Conservation (phyloP, 2,888 invertebrate genomes). For the Pyrocoelia pectoralis region DNA sequence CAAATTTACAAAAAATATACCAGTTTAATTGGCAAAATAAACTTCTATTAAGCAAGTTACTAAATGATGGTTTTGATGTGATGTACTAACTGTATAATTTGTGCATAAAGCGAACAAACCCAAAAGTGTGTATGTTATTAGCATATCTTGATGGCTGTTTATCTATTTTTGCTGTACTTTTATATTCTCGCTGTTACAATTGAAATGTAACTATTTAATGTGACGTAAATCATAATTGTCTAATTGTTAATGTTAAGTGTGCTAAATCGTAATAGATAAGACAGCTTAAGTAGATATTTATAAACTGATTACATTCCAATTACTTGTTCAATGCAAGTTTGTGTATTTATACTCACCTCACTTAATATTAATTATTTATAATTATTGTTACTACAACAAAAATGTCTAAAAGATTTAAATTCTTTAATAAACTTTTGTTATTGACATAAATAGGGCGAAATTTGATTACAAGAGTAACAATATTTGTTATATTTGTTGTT, state of each 20-base stretch:
- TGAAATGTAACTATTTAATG: not conserved
- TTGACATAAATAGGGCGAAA: conserved; percentile 25
- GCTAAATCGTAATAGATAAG: not conserved
- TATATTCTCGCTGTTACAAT: too few species aligned
- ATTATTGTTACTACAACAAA: conserved; percentile 7
- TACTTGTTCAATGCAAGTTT: not conserved
- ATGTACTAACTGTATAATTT: too few species aligned
- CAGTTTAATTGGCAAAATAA: too few species aligned
- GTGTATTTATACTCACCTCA: conserved; percentile 1
- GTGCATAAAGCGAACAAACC: too few species aligned
- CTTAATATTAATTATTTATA: conserved; percentile 14
- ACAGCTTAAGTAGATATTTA: conserved; percentile 4
- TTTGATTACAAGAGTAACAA: conserved; percentile 51
- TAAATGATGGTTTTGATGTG: too few species aligned
- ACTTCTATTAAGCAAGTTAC: too few species aligned
- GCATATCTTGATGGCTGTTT: too few species aligned
- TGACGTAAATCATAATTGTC: too few species aligned
- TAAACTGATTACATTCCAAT: conserved; percentile 6
- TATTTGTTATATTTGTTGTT: conserved; percentile 36
- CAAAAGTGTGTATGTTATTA: too few species aligned
- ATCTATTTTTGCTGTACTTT: too few species aligned
- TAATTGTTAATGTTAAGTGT: not conserved
- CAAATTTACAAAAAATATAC: too few species aligned
- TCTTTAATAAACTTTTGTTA: conserved; percentile 26
- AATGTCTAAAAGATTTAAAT: conserved; percentile 12